These are phyloP conservation scores for Drepana arcuata DNA, from an alignment of 1,140 invertebrate species.

Conservation along the genomic window DNA sequence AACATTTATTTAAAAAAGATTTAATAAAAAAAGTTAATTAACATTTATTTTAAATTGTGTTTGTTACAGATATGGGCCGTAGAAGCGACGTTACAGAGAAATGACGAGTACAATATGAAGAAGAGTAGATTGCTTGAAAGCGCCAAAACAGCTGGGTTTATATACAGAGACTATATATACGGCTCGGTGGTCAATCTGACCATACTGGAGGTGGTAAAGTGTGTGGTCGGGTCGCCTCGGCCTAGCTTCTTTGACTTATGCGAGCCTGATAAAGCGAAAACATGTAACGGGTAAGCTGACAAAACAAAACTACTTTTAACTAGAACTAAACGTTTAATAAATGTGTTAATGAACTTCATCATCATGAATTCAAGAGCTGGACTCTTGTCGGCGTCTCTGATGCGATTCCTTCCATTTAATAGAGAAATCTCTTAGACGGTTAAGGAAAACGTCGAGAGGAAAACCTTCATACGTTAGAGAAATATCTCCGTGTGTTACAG, in stretches of 20 bases:
- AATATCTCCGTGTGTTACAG: no score
- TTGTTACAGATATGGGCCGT: slow-evolving; percentile 49
- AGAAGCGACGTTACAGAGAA: slow-evolving; percentile 40
- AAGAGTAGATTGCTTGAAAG: slow-evolving; percentile 39
- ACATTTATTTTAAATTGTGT: neutral
- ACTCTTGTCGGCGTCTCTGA: no score
- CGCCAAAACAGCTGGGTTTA: slow-evolving; percentile 46
- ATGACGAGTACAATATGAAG: slow-evolving; percentile 57
- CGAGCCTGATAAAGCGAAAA: slow-evolving; percentile 73
- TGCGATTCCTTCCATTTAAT: no score
- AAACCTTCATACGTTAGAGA: no score
- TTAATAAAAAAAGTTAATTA: no score
- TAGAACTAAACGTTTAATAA: no score
- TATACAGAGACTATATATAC: slow-evolving; percentile 74
- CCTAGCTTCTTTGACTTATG: slow-evolving; percentile 84
- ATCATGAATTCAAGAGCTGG: no score
- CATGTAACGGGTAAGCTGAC: slow-evolving; percentile 74
- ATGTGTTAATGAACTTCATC: no score
- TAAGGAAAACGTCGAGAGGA: no score
- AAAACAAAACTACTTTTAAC: no score
- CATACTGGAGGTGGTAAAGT: slow-evolving; percentile 76
- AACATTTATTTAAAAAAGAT: no score
- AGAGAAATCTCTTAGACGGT: no score
- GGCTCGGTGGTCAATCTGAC: slow-evolving; percentile 72
- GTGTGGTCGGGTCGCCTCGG: slow-evolving; percentile 77